These are phyloP conservation scores for Drosophila subquinaria DNA, from an alignment of 2,888 invertebrate genomes.

Conservation along the genomic window DNA sequence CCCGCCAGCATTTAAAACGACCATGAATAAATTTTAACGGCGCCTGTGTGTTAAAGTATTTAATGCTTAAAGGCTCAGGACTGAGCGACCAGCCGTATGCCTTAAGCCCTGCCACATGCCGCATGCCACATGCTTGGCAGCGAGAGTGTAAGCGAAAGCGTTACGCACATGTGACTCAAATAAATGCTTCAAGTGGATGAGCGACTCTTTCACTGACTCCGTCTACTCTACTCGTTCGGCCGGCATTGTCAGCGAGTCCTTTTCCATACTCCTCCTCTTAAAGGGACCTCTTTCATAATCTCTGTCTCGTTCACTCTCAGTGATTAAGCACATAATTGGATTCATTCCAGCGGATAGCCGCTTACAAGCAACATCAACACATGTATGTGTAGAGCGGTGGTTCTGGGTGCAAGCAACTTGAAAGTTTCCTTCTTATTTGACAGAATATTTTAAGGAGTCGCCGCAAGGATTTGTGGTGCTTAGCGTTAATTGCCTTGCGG, in stretches of 20 bases:
- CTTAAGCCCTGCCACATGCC: constrained; percentile 77
- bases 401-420: constrained; percentile 30
- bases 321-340: constrained; percentile 84
- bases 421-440: constrained; percentile 59
- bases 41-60: constrained; percentile 81
- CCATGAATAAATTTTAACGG: constrained; percentile 78
- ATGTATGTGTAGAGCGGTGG: constrained; percentile 34
- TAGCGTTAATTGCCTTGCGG: constrained; percentile 79
- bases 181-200: constrained; percentile 47
- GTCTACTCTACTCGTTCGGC: constrained; percentile 23
- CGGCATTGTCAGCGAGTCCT: constrained; percentile 61
- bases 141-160: constrained; percentile 8
- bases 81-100: constrained; percentile 72
- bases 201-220: constrained; percentile 33
- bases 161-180: constrained; percentile 56
- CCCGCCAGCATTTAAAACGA: constrained; percentile 72
- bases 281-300: constrained; percentile 1
- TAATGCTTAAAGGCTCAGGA: constrained; percentile 79
- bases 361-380: constrained; percentile 61
- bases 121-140: constrained; percentile 36
- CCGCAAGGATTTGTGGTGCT: constrained; percentile 75
- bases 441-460: constrained; percentile 68
- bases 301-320: constrained; percentile 44
- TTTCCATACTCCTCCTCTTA: constrained; percentile 15
- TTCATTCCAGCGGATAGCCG: constrained; percentile 70